phyloP scores from a whole-genome alignment of 2,797 vertebrate species.

The Pelobates cultripes region DNA sequence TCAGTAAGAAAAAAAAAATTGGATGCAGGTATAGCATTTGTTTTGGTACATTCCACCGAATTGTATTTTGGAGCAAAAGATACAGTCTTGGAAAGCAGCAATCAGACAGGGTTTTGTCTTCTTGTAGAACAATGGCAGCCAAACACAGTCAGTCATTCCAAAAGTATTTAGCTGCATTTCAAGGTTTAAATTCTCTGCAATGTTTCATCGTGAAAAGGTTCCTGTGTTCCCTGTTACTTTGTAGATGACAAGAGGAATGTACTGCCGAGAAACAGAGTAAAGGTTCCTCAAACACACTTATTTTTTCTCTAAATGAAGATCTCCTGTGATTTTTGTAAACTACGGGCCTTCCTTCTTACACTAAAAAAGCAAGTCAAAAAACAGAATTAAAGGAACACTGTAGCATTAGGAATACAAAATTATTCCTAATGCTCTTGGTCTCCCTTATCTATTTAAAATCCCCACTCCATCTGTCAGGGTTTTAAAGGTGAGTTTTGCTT shows the following conservation, averaged over 20 bases:
- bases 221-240: slow-evolving; percentile 7
- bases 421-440: too few species aligned
- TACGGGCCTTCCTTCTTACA: too few species aligned
- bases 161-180: slow-evolving; percentile 21
- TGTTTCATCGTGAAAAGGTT: slow-evolving; percentile 13
- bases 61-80: neutral
- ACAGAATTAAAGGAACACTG: slow-evolving; percentile 26
- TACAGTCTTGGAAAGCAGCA: neutral
- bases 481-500: too few species aligned
- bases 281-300: slow-evolving; percentile 1
- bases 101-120: neutral
- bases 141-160: neutral
- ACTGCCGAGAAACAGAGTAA: slow-evolving; percentile 2
- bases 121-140: slow-evolving; percentile 21
- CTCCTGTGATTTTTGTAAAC: too few species aligned
- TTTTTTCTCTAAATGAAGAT: slow-evolving; percentile 24
- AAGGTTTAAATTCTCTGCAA: slow-evolving; percentile 26
- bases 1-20: slow-evolving; percentile 17
- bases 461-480: too few species aligned
- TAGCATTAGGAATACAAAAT: too few species aligned
- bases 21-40: slow-evolving; percentile 23
- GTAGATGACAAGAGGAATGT: slow-evolving; percentile 22
- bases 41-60: slow-evolving; percentile 27
- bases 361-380: too few species aligned
- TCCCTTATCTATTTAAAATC: too few species aligned